Base-by-base conservation (phyloP, 2,113 vertebrate genomes). In the Hippocampus zosterae region DNA sequence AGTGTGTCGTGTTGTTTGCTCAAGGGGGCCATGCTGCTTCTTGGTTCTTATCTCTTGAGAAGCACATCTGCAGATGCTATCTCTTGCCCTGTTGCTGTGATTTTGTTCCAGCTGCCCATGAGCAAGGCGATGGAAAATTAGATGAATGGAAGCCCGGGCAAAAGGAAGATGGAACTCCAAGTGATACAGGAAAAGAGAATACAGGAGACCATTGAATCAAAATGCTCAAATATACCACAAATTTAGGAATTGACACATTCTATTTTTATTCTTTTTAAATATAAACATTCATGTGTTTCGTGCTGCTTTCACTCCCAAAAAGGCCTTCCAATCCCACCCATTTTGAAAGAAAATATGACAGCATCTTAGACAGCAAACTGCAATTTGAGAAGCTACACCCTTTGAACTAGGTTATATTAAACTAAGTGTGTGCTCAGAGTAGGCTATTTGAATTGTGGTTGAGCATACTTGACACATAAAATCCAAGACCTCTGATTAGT, bases 41-140 rank as follows among this genome's bases (percentile, higher is more conserved):
- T 33, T 57, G 79, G 70, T 78, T 75, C 72, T 82, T 84, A 88
- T 88, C 80, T 71, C 53, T 74, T 69, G 79, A 78, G 75, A 67
- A 27, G 84, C 79, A 75, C 80, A 89, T 89, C 83, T 84, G 84
- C 73, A 88, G 87, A 91, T 88, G 84, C 46, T 84, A 87, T 91
- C 84, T 5, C 55, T 21, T 3, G 67, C 57, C 75, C 70, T 74
- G 77, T 80, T 84, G 77, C 79, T 71, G 80, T 78, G 81, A 74
- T 82, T 76, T 71, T 57, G 74, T 76, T 83, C 81, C 42, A 73
- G 75, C 73, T 67, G 65, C 62, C 73, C 72, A 50, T 80, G 75
- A 67, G 77, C 62, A 76, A 79, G 71, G 66, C 50, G 74, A 6
- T 53, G 65, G 77, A 56, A 87, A 81, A 74, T 75, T 69, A 88